These are phyloP conservation scores for Acromyrmex heyeri DNA, from an alignment of 1,140 invertebrate genomes.

Conservation along the genomic window DNA sequence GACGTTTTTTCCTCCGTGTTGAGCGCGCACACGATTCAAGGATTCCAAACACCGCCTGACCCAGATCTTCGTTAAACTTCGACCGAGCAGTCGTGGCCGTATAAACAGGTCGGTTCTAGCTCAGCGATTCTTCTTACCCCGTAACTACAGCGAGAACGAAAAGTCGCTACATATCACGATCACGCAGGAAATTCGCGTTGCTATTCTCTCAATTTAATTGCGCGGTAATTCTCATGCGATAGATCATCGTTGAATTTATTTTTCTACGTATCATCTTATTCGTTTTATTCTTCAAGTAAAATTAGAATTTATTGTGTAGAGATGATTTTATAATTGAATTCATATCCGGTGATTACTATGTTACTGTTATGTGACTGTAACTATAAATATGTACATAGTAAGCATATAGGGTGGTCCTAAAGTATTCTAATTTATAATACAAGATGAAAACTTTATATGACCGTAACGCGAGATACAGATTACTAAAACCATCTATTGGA, in stretches of 20 bases:
- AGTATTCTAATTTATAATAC: too few relatives aligned
- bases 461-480: too few relatives aligned
- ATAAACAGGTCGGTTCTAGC: conserved; percentile 68
- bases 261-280: neutral
- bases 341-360: neutral
- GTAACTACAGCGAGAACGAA: conserved; percentile 18
- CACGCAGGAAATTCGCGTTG: neutral
- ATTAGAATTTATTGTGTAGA: neutral
- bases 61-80: conserved; percentile 83
- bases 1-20: conserved; percentile 36
- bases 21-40: conserved; percentile 61
- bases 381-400: too few relatives aligned
- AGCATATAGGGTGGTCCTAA: too few relatives aligned
- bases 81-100: conserved; percentile 51
- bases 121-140: neutral
- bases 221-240: too few relatives aligned
- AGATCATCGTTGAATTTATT: neutral
- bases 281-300: neutral
- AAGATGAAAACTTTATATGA: too few relatives aligned
- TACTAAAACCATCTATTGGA: too few relatives aligned
- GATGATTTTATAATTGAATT: neutral
- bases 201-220: neutral
- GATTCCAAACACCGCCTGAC: conserved; percentile 56
- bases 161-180: neutral
- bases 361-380: neutral